These are phyloP conservation scores for Aplochiton taeniatus DNA, from an alignment of 2,797 vertebrate genomes.

Conservation along the genomic window DNA sequence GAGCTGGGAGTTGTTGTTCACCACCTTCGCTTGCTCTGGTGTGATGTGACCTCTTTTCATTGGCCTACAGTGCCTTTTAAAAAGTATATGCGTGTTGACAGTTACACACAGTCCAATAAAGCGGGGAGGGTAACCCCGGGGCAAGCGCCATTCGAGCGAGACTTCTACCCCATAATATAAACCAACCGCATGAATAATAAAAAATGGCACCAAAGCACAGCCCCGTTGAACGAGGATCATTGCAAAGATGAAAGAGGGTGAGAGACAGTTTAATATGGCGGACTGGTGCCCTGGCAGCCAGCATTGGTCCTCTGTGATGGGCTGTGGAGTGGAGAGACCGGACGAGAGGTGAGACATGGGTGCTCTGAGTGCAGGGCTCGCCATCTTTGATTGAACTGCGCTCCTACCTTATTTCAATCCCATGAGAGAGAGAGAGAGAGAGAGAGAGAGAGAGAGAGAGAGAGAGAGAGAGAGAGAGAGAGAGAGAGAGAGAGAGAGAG, in stretches of 20 bases:
- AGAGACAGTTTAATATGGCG: slow-evolving; percentile 38
- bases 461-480: slow-evolving; percentile 5
- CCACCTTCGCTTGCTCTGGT: slow-evolving; percentile 24
- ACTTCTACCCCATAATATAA: slow-evolving; percentile 37
- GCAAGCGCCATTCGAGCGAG: slow-evolving; percentile 32
- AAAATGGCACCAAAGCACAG: slow-evolving; percentile 39
- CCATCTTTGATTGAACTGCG: too few species aligned
- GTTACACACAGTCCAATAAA: slow-evolving; percentile 51
- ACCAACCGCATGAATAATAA: slow-evolving; percentile 50
- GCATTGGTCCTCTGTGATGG: slow-evolving; percentile 34
- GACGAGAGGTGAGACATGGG: slow-evolving; percentile 9
- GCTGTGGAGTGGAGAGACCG: slow-evolving; percentile 22
- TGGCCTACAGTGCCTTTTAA: slow-evolving; percentile 50
- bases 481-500: not conserved
- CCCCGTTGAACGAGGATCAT: slow-evolving; percentile 5
- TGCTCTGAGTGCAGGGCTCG: too few species aligned
- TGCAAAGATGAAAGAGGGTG: slow-evolving; percentile 40
- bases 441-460: slow-evolving; percentile 2
- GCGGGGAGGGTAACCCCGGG: slow-evolving; percentile 45
- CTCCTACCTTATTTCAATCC: too few species aligned
- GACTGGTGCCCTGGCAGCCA: slow-evolving; percentile 38
- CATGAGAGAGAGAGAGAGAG: not conserved
- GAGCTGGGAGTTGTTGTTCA: slow-evolving; percentile 31
- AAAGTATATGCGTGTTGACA: slow-evolving; percentile 54
- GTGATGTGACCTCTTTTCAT: slow-evolving; percentile 46